Percentiles rank a stretch among this genome's conserved stretches.
phyloP scores from a whole-genome alignment of 2,113 vertebrate genomes.

The Lophotis ruficrista region DNA sequence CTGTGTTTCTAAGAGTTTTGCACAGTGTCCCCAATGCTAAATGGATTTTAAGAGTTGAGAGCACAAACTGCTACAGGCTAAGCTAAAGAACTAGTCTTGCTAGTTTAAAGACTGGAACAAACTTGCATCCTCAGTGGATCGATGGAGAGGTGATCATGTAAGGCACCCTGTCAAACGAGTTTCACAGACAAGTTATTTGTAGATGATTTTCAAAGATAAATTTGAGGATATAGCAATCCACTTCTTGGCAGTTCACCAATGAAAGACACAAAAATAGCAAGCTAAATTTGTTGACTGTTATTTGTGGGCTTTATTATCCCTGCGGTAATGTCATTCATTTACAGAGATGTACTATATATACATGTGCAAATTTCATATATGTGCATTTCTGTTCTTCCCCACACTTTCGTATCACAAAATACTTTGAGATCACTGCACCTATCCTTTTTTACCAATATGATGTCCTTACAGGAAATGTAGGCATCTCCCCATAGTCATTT shows the following conservation, averaged over 20 bases:
- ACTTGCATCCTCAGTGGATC: neutral
- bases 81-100: neutral
- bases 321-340: neutral
- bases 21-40: neutral
- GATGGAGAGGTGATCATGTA: neutral
- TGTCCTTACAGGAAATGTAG: constrained; percentile 12
- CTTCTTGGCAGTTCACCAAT: constrained; percentile 21
- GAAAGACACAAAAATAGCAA: constrained; percentile 51
- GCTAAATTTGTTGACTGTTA: constrained; percentile 44
- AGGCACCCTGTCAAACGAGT: neutral
- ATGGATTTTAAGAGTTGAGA: neutral
- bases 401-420: neutral
- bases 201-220: constrained; percentile 39
- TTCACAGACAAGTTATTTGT: constrained; percentile 49
- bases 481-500: constrained; percentile 8
- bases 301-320: constrained; percentile 27
- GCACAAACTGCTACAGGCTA: neutral
- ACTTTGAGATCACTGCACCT: neutral
- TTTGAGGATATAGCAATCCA: constrained; percentile 9
- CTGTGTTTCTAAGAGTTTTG: neutral
- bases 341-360: neutral
- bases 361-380: neutral
- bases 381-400: neutral
- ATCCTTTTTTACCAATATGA: neutral
- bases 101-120: constrained; percentile 18